Evolutionary conservation across 2,797 vertebrate genomes (phyloP), one percentile per base, ranked within the genome.

Genomic region (Siniperca scherzeri): DNA sequence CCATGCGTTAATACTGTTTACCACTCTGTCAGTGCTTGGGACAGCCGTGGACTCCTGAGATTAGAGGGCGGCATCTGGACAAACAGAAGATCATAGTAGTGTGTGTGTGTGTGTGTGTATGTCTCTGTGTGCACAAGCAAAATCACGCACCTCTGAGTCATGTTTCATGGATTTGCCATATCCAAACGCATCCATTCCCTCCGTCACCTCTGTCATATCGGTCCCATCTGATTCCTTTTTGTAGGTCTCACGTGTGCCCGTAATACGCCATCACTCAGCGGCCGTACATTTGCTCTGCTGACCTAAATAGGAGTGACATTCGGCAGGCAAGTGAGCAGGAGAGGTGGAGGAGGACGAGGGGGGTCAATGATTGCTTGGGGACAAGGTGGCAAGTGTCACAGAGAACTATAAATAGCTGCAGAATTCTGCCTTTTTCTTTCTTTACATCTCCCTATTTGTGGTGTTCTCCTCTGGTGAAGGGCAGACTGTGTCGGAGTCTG

Each of bases 291-390:
- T 83, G 85, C 84, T 89, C 83, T 21, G 44, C 88, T 93, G 95
- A 94, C 95, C 95, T 88, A 95, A 92, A 96, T 95, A 92, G 83
- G 84, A 92, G 82, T 92, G 94, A 91, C 91, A 77, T 91, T 91
- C 80, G 60, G 84, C 88, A 77, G 90, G 75, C 71, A 73, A 81
- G 85, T 81, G 86, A 93, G 82, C 82, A 61, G 61, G 12, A 85
- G 84, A 85, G 90, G 78, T 88, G 81, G 81, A 75, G 46, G 81
- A 87, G 70, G 83, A 87, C 3, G 68, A 76, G 60, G 67, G 30
- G 79, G 87, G 90, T 91, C 85, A 89, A 69, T 81, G 86, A 85
- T 91, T 77, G 89, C 91, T 88, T 19, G 77, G 93, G 90, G 92
- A 92, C 85, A 78, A 87, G 88, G 85, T 87, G 74, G 80, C 86